Base-by-base conservation (phyloP, 2,113 vertebrate genomes). In the Tupaia chinensis region DNA sequence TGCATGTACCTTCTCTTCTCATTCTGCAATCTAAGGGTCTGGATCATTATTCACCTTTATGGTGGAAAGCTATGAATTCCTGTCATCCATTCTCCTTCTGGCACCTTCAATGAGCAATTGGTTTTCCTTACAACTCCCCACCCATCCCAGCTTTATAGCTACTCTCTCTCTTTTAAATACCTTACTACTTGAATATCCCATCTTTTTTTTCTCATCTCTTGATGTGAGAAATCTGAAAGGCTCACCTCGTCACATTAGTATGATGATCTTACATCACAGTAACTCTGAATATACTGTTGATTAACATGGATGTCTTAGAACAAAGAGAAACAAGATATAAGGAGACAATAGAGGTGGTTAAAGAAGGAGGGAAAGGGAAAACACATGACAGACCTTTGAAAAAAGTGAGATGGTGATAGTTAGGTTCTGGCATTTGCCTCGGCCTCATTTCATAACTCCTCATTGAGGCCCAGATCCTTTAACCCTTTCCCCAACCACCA, bases 51-150 rank as follows among this genome's bases (percentile, higher is more conserved):
- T 97, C 54, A 92, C 12, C 7, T 95, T 92, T 87, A 89, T 72
- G 56, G 54, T 70, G 13, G 69, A 56, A 90, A 92, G 34, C 53
- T 81, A 79, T 86, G 85, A 94, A 92, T 79, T 97, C 20, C 68
- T 90, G 44, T 53, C 60, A 95, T 92, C 69, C 85, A n/a, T 95
- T 91, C 16, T 89, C 15, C 23, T 89, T 77, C 60, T 91, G 77
- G 22, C 84, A 93, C n/a, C 32, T 94, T 96, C 89, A 58, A 27
- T 93, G 92, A 97, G n/a, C 81, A 87, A 89, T 89, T 91, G 69
- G 58, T 91, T 96, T 96, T 86, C 32, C 92, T 87, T 22, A 23
- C 8, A 89, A 56, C 0, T 1, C 6, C 5, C 58, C 4, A 65
- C 20, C 10, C 8, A 76, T 70, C 23, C 3, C 84, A 84, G 20